Conservation (phyloP, 2,113 vertebrate species). For the Chlamydotis undulata region DNA sequence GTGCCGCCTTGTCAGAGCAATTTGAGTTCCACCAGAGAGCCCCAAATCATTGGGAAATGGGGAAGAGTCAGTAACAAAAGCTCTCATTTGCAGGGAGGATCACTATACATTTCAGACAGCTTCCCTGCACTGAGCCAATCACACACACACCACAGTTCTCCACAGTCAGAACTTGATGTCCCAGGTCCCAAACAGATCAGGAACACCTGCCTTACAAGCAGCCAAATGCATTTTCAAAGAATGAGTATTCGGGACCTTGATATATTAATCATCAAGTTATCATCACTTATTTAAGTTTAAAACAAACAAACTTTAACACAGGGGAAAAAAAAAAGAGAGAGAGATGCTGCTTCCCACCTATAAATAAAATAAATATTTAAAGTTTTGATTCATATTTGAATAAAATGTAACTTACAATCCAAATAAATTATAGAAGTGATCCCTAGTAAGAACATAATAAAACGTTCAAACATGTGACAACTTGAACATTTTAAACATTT, state of each 20-base stretch:
- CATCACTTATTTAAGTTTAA: background rate
- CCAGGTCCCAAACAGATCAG: background rate
- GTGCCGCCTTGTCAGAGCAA: background rate
- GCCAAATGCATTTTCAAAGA: background rate
- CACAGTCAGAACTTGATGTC: background rate
- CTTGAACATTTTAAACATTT: background rate
- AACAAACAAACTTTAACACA: background rate
- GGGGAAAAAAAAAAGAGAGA: background rate
- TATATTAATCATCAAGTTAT: background rate
- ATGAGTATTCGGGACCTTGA: background rate
- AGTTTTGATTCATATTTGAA: background rate
- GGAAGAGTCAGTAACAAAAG: background rate
- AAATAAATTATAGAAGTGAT: background rate
- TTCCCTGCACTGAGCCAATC: background rate
- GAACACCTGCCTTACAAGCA: background rate
- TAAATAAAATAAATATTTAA: background rate
- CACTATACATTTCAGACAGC: background rate
- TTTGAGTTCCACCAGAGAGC: background rate
- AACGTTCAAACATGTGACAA: background rate
- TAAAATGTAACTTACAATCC: background rate
- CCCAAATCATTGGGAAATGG: background rate
- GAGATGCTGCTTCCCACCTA: background rate
- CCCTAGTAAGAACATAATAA: background rate
- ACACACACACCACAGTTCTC: background rate
- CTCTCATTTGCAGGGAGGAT: background rate